Evolutionary conservation across 35 echinoderm and acorn worm genomes (phyloP), one percentile per base, ranked within the genome.

Genomic region (Ophiothrix spiculata): DNA sequence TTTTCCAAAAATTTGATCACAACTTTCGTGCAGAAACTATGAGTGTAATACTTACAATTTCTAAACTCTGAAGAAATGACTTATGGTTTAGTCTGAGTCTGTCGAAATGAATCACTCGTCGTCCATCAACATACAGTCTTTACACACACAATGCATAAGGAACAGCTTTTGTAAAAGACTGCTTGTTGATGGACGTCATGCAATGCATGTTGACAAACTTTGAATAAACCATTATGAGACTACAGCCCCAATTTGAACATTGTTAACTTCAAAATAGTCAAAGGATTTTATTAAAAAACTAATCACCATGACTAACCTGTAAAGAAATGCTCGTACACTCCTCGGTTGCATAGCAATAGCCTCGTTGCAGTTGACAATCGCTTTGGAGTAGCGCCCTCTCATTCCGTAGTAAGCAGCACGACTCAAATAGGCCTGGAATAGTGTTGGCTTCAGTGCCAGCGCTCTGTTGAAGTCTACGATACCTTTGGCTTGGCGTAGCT

Each of bases 381-480:
- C 96, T 41, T 99, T 99, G 19, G 92, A 94, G 86, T 94, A 99
- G 54, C 96, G 81, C 74, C 92, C 92, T 75, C 91, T 91, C 89
- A 94, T 94, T 19, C 96, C 96, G 81, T 99, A 99, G 76, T 94
- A 99, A 1, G 95, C 95, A 79, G 96, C 96, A 73, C 96, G 86
- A 84, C 96, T 94, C 45, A 94, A 79, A 56, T 91, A 99, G 37
- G 92, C 96, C 77, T 99, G 96, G 83, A 94, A 99, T 1, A 99
- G 83, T 35, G 89, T 94, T 35, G 96, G 96, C 56, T 94, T 87
- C 6, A 98, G 86, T 15, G 96, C 93, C 39, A 99, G 78, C 11
- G 96, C 96, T 45, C 96, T 80, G 87, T 99, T 99, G 92, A 99
- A 99, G 79, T 99, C 96, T 77, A 94, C 64, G 33, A 99, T 93